Conservation (phyloP, 2,113 vertebrate genomes). For the Pelmatolapia mariae region DNA sequence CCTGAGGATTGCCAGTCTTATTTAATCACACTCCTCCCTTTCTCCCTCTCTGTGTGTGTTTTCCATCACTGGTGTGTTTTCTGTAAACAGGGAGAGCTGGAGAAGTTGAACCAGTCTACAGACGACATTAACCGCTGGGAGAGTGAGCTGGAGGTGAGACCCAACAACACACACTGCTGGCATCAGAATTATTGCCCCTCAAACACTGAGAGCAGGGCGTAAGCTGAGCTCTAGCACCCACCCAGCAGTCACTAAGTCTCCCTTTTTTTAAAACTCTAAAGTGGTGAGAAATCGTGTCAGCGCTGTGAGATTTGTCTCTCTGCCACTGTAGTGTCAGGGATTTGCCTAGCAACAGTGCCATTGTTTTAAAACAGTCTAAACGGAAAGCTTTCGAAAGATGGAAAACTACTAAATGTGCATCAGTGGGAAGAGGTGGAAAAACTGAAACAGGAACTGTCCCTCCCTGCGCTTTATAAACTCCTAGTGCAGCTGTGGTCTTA, state of each 20-base stretch:
- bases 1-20: background rate
- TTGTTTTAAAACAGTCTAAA: background rate
- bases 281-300: background rate
- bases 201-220: background rate
- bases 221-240: background rate
- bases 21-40: background rate
- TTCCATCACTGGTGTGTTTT: background rate
- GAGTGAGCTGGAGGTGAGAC: slow-evolving; percentile 90
- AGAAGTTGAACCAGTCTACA: slow-evolving; percentile 96
- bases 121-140: slow-evolving; percentile 95
- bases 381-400: background rate
- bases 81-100: slow-evolving; percentile 86
- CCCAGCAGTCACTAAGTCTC: background rate
- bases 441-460: background rate
- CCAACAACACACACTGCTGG: background rate
- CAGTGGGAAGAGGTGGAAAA: slow-evolving; percentile 1
- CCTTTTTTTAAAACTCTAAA: background rate
- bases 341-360: background rate
- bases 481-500: background rate
- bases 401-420: background rate
- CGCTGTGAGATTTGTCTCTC: background rate
- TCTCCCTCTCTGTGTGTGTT: background rate
- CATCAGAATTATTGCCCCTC: background rate
- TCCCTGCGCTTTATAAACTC: background rate
- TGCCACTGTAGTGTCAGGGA: background rate